phyloP scores from a whole-genome alignment of 2,113 vertebrate species.

The Tonatia bakeri region DNA sequence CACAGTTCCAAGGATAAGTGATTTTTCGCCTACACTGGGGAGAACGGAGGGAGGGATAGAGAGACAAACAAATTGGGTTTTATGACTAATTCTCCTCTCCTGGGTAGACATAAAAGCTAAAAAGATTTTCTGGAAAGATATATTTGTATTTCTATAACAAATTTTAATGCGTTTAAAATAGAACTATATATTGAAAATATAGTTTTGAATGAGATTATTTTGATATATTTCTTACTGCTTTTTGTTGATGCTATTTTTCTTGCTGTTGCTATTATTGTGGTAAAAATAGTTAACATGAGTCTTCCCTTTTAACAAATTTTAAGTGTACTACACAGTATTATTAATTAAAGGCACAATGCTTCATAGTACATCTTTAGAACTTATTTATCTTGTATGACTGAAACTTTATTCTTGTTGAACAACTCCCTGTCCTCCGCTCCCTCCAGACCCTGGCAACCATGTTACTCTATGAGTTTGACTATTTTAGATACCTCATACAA shows the following conservation, averaged over 20 bases:
- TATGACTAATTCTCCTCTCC: background rate
- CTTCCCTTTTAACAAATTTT: background rate
- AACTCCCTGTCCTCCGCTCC: fast-evolving
- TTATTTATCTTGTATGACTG: background rate
- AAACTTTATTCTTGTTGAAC: background rate
- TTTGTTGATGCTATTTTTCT: background rate
- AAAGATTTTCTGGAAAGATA: background rate
- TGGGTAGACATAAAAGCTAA: background rate
- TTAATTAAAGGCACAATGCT: background rate
- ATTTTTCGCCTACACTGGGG: background rate
- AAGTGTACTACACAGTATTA: background rate
- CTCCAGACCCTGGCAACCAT: background rate
- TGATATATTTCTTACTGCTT: background rate
- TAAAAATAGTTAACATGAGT: background rate
- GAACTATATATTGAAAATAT: background rate
- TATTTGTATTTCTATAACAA: background rate
- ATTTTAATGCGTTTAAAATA: background rate
- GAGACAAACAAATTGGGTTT: background rate
- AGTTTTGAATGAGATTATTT: background rate
- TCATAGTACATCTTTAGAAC: background rate
- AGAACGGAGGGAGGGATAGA: background rate
- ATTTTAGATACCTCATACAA: background rate
- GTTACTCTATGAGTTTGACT: background rate
- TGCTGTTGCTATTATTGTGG: background rate
- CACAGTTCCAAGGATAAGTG: background rate